Base-by-base conservation (phyloP, 2,888 invertebrate genomes). In the Agrenia bidenticulata region DNA sequence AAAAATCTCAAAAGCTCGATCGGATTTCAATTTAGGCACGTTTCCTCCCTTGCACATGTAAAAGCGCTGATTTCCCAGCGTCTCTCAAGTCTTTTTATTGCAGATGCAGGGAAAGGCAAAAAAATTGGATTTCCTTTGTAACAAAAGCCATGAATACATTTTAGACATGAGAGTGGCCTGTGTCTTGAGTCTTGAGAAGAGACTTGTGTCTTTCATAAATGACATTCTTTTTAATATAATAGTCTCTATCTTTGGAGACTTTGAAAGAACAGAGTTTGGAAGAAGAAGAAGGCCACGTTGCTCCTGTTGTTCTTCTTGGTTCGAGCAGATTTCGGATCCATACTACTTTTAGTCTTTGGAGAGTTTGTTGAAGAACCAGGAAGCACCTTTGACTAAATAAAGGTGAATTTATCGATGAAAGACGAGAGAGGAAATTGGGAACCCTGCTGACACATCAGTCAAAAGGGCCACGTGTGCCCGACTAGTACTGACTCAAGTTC, bases 361-460 rank as follows among this genome's bases (percentile, higher is more conserved):
- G 24, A 26, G 42, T 17, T 17, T 15, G 7, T 15, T 17, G 45
- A 15, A 45, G 45, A 19, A 45, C n/a, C 17, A 15, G 19, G 45
- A 45, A 45, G 45, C 45, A 17, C 45, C 32, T 45, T 15, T 45
- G n/a, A 45, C 45, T 45, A 45, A 45, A 45, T 45, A 45, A 45
- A 45, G 17, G 5, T 9, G 45, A 15, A 51, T 23, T 51, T 19
- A 51, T 42, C 24, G 37, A 57, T 37, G 49, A 51, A 32, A 39
- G 51, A 42, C 49, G 21, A 27, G 50, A 37, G 57, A 63, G 50
- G 32, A 61, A 59, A 61, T 51, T 50, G 53, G 64, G 60, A 59
- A 59, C 55, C 64, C 64, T 39, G 42, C 65, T 61, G 65, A 61
- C 61, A 49, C 65, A 65, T 65, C 61, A 65, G 49, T 65, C 61